Evolutionary conservation across 2,113 vertebrate species (phyloP).

Genomic region (Misgurnus anguillicaudatus): DNA sequence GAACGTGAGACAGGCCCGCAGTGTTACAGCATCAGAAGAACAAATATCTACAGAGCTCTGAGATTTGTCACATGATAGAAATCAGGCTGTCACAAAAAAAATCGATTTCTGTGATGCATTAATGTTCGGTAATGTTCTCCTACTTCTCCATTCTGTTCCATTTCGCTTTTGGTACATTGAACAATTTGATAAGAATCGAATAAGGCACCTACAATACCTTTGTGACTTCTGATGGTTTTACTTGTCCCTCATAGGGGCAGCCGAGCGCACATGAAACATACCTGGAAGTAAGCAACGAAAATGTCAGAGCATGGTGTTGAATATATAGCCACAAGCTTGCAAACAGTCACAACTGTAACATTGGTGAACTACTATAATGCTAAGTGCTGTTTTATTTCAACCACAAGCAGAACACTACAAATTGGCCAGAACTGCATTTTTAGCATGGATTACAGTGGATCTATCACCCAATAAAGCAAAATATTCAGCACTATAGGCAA

Average conservation of each 20-base stretch:
- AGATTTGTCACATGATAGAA: not conserved
- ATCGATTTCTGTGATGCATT: too few relatives aligned
- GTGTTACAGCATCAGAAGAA: constrained; percentile 13
- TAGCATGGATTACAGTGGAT: constrained; percentile 12
- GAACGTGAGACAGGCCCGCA: constrained; percentile 39
- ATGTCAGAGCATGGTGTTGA: not conserved
- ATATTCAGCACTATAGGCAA: constrained; percentile 16
- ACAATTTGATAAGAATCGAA: not conserved
- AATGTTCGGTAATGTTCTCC: too few relatives aligned
- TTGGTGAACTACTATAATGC: not conserved
- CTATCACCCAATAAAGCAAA: constrained; percentile 31
- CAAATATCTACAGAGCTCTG: constrained; percentile 20
- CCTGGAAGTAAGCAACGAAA: constrained; percentile 64
- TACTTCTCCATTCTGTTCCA: not conserved
- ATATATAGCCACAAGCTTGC: not conserved
- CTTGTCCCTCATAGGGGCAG: constrained; percentile 87
- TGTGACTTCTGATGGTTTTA: constrained; percentile 83
- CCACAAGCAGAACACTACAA: not conserved
- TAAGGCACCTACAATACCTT: constrained; percentile 74
- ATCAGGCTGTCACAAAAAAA: not conserved
- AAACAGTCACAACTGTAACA: not conserved
- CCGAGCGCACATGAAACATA: constrained; percentile 92
- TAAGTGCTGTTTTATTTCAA: constrained; percentile 23
- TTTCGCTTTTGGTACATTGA: not conserved
- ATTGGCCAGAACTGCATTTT: constrained; percentile 1